A percentile compares a stretch with the other conserved stretches of the same genome.
Evolutionary conservation across 2,888 invertebrate species (phyloP).

Genomic region (Mythimna albipuncta): DNA sequence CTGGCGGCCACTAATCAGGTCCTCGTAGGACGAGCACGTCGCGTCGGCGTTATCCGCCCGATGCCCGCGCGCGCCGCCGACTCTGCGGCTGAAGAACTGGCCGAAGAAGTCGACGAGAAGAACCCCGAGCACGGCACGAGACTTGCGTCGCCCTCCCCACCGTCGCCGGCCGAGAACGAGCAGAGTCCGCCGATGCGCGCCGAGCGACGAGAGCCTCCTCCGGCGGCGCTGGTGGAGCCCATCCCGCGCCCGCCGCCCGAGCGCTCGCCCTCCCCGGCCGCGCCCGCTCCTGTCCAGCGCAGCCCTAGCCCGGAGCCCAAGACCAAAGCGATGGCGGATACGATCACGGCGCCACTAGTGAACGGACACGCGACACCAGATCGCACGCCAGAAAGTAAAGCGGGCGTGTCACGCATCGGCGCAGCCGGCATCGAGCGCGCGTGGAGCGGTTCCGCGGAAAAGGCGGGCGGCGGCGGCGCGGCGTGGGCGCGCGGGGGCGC

Average conservation of each 20-base stretch:
- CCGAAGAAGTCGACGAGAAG: constrained; percentile 64
- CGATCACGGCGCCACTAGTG: constrained; percentile 56
- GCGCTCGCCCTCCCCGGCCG: constrained; percentile 51
- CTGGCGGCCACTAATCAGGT: constrained; percentile 83
- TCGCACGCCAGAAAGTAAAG: constrained; percentile 53
- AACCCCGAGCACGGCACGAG: constrained; percentile 64
- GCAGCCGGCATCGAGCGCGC: constrained; percentile 81
- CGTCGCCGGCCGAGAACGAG: constrained; percentile 80
- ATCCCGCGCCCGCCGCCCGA: constrained; percentile 76
- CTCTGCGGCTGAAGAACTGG: constrained; percentile 59
- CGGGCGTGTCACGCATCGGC: constrained; percentile 72
- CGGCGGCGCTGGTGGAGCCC: constrained; percentile 85
- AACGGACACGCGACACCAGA: constrained; percentile 71
- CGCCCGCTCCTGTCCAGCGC: constrained; percentile 62
- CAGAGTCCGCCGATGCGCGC: constrained; percentile 73
- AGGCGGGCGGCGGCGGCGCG: constrained; percentile 47
- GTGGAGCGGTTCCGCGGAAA: constrained; percentile 78
- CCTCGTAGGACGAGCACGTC: constrained; percentile 81
- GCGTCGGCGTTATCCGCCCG: constrained; percentile 91
- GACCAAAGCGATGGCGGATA: constrained; percentile 28
- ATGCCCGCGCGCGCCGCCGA: constrained; percentile 78
- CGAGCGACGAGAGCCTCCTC: constrained; percentile 86
- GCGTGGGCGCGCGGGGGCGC: constrained; percentile 64
- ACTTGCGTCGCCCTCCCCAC: constrained; percentile 68
- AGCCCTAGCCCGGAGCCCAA: constrained; percentile 59